These are phyloP conservation scores for Papilio helenus DNA, from an alignment of 1,140 invertebrate genomes.

Conservation along the genomic window DNA sequence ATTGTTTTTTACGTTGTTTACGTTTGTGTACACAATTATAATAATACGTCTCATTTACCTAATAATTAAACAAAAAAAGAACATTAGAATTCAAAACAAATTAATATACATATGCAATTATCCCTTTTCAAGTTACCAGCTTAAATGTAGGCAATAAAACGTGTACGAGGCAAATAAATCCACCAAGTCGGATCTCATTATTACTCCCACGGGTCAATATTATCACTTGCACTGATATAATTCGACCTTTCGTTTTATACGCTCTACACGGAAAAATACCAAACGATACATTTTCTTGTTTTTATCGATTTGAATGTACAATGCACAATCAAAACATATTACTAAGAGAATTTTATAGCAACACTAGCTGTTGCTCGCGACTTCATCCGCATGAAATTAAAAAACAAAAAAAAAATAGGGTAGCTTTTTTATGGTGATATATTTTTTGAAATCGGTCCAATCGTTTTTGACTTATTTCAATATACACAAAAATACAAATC, in stretches of 20 bases:
- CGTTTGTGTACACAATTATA: background rate
- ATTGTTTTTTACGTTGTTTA: no score
- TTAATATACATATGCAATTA: slow-evolving; percentile 22
- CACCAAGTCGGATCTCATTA: slow-evolving; percentile 28
- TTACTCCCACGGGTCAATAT: slow-evolving; percentile 35
- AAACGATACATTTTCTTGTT: background rate
- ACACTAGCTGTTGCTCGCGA: no score
- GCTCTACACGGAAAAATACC: background rate
- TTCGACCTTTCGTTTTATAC: slow-evolving; percentile 28
- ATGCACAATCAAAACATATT: background rate
- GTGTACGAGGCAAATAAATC: slow-evolving; percentile 26
- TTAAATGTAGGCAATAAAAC: slow-evolving; percentile 30
- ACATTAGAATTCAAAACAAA: slow-evolving; percentile 12
- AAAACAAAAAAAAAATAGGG: no score
- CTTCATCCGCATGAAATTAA: no score
- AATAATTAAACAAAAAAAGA: background rate
- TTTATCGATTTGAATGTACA: background rate
- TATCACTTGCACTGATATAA: slow-evolving; percentile 35
- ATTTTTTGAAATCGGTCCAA: no score
- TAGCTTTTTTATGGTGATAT: no score
- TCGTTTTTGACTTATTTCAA: no score
- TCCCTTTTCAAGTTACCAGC: slow-evolving; percentile 30
- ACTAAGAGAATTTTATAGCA: background rate
- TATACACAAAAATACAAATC: no score
- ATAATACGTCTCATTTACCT: background rate